Conservation (phyloP, 2,797 vertebrate species). For the Tenualosa ilisha region DNA sequence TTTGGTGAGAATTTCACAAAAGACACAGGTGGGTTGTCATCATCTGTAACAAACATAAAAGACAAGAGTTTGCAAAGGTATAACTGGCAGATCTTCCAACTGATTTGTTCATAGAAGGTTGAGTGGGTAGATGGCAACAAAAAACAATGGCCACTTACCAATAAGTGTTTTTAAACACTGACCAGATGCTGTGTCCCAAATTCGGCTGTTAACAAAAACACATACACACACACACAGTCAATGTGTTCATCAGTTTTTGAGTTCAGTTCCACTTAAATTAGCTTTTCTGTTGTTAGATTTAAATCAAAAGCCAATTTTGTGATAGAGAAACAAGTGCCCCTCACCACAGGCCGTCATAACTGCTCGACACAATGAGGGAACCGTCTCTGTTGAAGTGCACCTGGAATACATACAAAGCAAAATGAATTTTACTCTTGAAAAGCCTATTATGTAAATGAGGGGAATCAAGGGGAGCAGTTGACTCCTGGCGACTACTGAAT, state of each 20-base stretch:
- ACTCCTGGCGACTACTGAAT: not conserved
- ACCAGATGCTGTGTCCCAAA: conserved; percentile 98
- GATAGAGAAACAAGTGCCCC: conserved; percentile 45
- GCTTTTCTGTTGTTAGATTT: too few species aligned
- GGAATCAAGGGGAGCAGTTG: not conserved
- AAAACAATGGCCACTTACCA: conserved; percentile 74
- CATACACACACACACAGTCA: not conserved
- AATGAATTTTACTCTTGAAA: not conserved
- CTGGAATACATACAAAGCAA: conserved; percentile 64
- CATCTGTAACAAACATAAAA: conserved; percentile 73
- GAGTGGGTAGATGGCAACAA: not conserved
- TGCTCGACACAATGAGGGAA: conserved; percentile 97
- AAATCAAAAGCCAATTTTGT: not conserved
- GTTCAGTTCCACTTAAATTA: not conserved
- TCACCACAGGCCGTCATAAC: conserved; percentile 98
- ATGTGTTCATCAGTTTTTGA: not conserved
- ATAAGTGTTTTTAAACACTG: conserved; percentile 99
- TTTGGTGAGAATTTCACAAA: conserved; percentile 99
- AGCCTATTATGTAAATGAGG: not conserved
- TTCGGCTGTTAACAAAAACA: conserved; percentile 78
- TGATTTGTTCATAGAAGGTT: not conserved
- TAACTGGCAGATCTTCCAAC: not conserved
- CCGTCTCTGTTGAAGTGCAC: conserved; percentile 99
- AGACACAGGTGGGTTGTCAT: conserved; percentile 97
- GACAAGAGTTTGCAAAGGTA: not conserved